Conservation (phyloP, 2,888 invertebrate genomes). For the Acrobasis consociella region DNA sequence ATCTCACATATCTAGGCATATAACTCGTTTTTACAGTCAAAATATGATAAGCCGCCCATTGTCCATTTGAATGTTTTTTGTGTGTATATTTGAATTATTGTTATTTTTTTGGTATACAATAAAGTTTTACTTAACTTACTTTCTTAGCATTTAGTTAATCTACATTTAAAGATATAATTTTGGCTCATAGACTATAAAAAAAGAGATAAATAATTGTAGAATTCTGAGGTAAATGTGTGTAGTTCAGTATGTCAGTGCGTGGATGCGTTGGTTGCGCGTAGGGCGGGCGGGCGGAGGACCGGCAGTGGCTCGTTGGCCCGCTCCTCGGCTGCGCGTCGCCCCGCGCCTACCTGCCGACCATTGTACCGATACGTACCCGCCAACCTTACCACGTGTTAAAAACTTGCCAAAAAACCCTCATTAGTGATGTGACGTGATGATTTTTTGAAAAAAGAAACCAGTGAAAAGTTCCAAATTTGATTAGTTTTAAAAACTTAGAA, state of each 20-base stretch:
- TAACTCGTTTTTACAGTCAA: no score
- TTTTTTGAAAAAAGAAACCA: not conserved
- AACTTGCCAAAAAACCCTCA: not conserved
- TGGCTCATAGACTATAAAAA: no score
- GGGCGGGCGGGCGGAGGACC: slow-evolving; percentile 51
- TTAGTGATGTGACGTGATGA: slow-evolving; percentile 14
- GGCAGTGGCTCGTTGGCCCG: slow-evolving; percentile 68
- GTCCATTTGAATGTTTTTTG: no score
- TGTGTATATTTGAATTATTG: no score
- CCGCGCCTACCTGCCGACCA: slow-evolving; percentile 25
- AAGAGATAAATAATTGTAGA: no score
- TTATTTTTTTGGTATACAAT: no score
- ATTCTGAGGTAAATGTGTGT: not conserved
- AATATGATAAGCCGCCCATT: no score
- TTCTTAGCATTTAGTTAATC: no score
- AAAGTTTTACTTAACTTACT: no score
- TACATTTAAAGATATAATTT: no score
- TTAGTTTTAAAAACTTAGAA: not conserved
- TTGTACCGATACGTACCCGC: not conserved
- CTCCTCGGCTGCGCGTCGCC: slow-evolving; percentile 61
- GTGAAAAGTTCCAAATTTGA: not conserved
- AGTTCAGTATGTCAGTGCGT: slow-evolving; percentile 37
- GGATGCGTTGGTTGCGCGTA: slow-evolving; percentile 48
- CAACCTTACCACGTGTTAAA: slow-evolving; percentile 16
- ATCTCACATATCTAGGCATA: no score